These are phyloP conservation scores for Hemicrepidius hirtus DNA, from an alignment of 2,888 invertebrate genomes.

Conservation along the genomic window DNA sequence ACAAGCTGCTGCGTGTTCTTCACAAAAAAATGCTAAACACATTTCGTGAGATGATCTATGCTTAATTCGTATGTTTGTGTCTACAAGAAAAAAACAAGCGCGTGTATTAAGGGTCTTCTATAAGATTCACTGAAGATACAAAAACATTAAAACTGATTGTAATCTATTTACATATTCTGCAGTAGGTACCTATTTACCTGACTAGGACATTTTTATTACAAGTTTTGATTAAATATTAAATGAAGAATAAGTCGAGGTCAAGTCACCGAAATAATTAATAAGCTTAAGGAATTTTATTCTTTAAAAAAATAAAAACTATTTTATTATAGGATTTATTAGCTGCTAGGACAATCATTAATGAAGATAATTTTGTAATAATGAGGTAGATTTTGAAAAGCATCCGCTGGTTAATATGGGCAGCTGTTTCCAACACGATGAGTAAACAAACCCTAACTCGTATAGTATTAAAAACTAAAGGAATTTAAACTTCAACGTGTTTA, in stretches of 20 bases:
- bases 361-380: conserved; percentile 17
- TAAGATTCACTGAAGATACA: neutral
- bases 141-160: too few species aligned
- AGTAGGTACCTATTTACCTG: too few species aligned
- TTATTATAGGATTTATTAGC: too few species aligned
- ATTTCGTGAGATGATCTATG: conserved; percentile 29
- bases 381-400: conserved; percentile 17
- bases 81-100: neutral
- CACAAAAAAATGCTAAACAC: conserved; percentile 9
- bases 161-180: too few species aligned
- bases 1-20: conserved; percentile 2
- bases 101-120: neutral
- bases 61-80: conserved; percentile 7
- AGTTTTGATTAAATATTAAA: too few species aligned
- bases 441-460: conserved; percentile 23
- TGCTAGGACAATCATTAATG: conserved; percentile 6
- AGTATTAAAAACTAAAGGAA: too few species aligned
- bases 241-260: too few species aligned
- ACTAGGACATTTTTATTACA: too few species aligned
- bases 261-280: too few species aligned
- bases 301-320: too few species aligned
- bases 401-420: conserved; percentile 27
- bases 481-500: too few species aligned
- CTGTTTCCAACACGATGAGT: conserved; percentile 22
- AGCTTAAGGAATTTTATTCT: too few species aligned